These are phyloP conservation scores for Phoxinus phoxinus DNA, from an alignment of 2,113 vertebrate genomes.

Conservation along the genomic window DNA sequence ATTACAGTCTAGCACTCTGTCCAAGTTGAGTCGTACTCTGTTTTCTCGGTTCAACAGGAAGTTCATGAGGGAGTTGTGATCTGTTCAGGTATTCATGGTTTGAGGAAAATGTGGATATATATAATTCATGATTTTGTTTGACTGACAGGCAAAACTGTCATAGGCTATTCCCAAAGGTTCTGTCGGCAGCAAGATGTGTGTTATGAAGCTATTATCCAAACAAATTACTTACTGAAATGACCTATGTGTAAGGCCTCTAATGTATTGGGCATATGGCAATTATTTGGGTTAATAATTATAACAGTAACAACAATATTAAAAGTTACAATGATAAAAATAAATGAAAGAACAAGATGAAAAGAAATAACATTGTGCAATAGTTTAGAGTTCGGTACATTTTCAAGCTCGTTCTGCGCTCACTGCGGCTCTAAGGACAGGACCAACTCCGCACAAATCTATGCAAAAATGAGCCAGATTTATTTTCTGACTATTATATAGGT, in stretches of 20 bases:
- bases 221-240: conserved; percentile 37
- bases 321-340: neutral
- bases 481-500: conserved; percentile 28
- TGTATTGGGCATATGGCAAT: conserved; percentile 25
- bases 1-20: conserved; percentile 16
- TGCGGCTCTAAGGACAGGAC: neutral
- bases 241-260: conserved; percentile 12
- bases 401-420: neutral
- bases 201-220: conserved; percentile 31
- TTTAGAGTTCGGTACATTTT: conserved; percentile 12
- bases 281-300: neutral
- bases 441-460: neutral
- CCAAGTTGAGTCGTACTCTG: neutral
- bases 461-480: conserved; percentile 9
- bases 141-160: conserved; percentile 34
- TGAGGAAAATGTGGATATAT: conserved; percentile 42
- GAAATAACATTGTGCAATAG: neutral
- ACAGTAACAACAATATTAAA: neutral
- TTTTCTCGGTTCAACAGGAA: conserved; percentile 28
- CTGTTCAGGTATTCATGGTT: conserved; percentile 30
- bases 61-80: conserved; percentile 31
- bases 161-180: conserved; percentile 24
- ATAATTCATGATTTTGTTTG: conserved; percentile 43
- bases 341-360: neutral
- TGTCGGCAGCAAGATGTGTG: conserved; percentile 9